A percentile compares a stretch with the other conserved stretches of the same genome.
These are phyloP conservation scores for Channa maculata DNA, from an alignment of 2,113 vertebrate genomes.

Conservation along the genomic window DNA sequence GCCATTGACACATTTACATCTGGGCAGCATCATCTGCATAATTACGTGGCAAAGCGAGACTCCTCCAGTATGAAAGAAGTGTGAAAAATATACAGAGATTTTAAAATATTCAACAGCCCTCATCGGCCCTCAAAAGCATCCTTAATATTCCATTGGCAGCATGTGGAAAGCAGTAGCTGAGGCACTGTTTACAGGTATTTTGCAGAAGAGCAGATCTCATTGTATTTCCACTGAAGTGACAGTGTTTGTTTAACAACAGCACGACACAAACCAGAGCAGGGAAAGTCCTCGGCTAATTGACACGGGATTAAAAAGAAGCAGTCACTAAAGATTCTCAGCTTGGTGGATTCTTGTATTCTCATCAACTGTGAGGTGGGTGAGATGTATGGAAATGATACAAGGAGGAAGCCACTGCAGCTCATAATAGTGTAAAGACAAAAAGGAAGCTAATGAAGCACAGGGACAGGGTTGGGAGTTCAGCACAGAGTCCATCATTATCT, in stretches of 20 bases:
- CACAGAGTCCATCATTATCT: slow-evolving; percentile 54
- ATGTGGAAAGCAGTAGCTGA: slow-evolving; percentile 14
- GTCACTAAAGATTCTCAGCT: slow-evolving; percentile 15
- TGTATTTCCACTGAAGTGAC: slow-evolving; percentile 20
- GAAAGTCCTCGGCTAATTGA: slow-evolving; percentile 19
- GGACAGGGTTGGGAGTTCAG: slow-evolving; percentile 48
- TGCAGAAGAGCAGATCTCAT: slow-evolving; percentile 38
- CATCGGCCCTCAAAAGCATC: slow-evolving; percentile 35
- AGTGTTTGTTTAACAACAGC: slow-evolving; percentile 16
- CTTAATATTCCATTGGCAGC: slow-evolving; percentile 45
- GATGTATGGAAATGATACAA: slow-evolving; percentile 14
- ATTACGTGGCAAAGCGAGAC: slow-evolving; percentile 25
- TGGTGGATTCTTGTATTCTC: slow-evolving; percentile 4
- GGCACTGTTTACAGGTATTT: slow-evolving; percentile 48
- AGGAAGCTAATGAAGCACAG: slow-evolving; percentile 28
- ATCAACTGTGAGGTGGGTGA: background rate
- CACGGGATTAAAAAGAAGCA: slow-evolving; percentile 3
- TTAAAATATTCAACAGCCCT: slow-evolving; percentile 46
- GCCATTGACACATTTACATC: slow-evolving; percentile 45
- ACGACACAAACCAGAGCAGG: slow-evolving; percentile 5
- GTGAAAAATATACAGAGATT: slow-evolving; percentile 44
- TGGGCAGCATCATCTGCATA: slow-evolving; percentile 38
- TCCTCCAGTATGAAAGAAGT: slow-evolving; percentile 17
- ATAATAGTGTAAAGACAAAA: slow-evolving; percentile 31
- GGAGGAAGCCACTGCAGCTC: slow-evolving; percentile 8